Base-by-base conservation (phyloP, 2,113 vertebrate species). In the Ploceus nigricollis region DNA sequence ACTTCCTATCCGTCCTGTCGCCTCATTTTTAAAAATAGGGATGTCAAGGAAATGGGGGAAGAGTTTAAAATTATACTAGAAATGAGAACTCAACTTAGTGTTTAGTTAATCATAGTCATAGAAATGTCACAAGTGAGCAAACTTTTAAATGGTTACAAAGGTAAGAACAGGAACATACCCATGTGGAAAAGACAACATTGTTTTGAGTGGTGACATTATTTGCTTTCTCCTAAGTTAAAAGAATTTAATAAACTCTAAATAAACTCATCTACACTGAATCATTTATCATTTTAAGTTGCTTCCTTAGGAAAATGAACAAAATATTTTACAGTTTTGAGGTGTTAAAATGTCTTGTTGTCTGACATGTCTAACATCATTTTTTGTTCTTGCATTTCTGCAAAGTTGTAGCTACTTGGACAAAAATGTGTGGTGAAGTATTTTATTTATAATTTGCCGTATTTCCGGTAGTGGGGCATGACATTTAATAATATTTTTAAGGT, bases 61-160 rank as follows among this genome's bases (percentile, higher is more conserved):
- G 39, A 94, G 42, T 63, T 89, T 30, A 89, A 88, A 92, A 73
- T 81, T 4, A 10, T 40, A 12, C 21, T 83, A 83, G 40, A 88
- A 87, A 76, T 75, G 37, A 79, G 68, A 89, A 63, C 19, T 89
- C 39, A 70, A 7, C 5, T 39, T 58, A 40, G 44, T 68, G 44
- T 75, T 86, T 42, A 94, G 64, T 95, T 92, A 90, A 83, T 94
- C 60, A 35, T 33, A 70, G 63, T 83, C 37, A 78, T 28, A 83
- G 58, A 88, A 86, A 70, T 66, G 42, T 73, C 71, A 70, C 45
- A 75, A 92, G 30, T 70, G 54, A 88, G 19, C 11, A 88, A 69
- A 33, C 9, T 78, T 53, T 40, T 65, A 57, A 85, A 83, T 7
- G 33, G 22, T 85, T 54, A 88, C 8, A 16, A 86, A 73, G 21